Evolutionary conservation across 2,797 vertebrate species (phyloP).

Genomic region (Acestrorhynchus altus): DNA sequence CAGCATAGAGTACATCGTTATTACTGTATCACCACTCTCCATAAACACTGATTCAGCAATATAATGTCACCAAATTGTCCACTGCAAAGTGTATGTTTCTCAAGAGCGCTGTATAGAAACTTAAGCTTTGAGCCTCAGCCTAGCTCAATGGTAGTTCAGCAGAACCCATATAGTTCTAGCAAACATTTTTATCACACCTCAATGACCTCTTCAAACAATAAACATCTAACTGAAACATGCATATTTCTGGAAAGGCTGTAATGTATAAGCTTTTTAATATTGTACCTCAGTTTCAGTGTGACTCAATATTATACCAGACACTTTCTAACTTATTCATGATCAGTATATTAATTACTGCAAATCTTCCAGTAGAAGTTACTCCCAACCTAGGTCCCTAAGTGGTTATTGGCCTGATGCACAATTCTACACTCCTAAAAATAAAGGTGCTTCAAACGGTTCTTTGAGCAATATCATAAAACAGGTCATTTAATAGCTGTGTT

Average conservation of each 20-base stretch:
- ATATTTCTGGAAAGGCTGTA: neutral
- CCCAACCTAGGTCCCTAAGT: too few species aligned
- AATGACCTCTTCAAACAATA: neutral
- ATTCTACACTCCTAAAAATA: too few species aligned
- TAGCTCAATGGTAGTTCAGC: neutral
- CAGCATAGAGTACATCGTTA: conserved; percentile 13
- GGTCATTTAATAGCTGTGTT: too few species aligned
- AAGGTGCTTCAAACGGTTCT: too few species aligned
- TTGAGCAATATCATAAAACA: too few species aligned
- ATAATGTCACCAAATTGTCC: neutral
- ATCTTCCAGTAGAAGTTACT: neutral
- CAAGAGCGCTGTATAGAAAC: neutral
- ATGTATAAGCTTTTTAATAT: neutral
- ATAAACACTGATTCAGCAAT: neutral
- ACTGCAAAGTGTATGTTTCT: conserved; percentile 17
- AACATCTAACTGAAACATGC: neutral
- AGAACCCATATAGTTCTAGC: neutral
- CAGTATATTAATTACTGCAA: neutral
- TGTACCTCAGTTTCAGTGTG: neutral
- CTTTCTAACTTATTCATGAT: too few species aligned
- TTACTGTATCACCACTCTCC: conserved; percentile 18
- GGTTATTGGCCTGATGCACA: too few species aligned
- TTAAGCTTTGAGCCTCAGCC: neutral
- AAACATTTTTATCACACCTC: neutral
- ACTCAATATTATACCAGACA: too few species aligned